phyloP scores from a whole-genome alignment of 2,113 vertebrate genomes.

The Peromyscus californicus region DNA sequence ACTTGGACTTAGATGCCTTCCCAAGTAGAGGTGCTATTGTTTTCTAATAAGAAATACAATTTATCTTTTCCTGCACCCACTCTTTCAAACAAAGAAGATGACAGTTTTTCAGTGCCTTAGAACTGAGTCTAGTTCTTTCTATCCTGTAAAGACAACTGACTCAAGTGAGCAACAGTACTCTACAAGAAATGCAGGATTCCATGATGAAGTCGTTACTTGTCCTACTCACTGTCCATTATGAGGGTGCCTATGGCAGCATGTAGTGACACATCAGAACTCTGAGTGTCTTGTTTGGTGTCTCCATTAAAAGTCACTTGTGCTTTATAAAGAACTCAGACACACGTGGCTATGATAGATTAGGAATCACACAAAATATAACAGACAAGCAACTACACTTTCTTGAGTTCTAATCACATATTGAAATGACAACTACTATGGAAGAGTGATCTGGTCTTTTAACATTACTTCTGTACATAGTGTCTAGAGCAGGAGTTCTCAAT shows the following conservation, averaged over 20 bases:
- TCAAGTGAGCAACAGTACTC: neutral
- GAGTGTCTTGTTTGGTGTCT: fast-evolving
- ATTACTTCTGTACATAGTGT: neutral
- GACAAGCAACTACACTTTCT: neutral
- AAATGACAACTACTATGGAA: neutral
- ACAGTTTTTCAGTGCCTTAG: neutral
- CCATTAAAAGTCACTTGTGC: neutral
- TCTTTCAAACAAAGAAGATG: neutral
- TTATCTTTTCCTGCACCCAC: neutral
- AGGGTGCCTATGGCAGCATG: neutral
- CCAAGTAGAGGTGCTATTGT: neutral
- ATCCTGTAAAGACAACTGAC: neutral
- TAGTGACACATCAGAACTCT: neutral
- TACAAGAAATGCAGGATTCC: neutral
- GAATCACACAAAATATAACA: neutral
- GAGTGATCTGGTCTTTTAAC: neutral
- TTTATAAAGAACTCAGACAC: neutral
- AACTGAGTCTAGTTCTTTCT: neutral
- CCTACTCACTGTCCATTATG: neutral
- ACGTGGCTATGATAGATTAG: neutral
- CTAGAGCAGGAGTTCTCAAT: neutral
- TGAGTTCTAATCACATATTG: neutral
- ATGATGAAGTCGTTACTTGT: neutral
- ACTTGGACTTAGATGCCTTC: neutral
- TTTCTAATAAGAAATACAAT: neutral